Conservation (phyloP, 35 echinoderm and acorn worm genomes). For the Apostichopus californicus region DNA sequence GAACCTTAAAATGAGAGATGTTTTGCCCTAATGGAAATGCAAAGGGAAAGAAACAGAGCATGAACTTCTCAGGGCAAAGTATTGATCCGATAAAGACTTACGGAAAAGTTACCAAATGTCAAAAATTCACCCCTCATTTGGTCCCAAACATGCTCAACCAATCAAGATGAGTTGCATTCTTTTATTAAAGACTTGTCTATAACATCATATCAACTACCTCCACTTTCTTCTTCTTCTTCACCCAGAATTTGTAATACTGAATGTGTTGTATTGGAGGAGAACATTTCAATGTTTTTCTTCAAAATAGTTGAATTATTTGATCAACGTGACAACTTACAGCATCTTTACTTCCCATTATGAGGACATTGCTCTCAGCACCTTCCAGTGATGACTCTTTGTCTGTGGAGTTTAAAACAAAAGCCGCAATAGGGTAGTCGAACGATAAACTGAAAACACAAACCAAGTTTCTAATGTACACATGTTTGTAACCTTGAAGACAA, state of each 20-base stretch:
- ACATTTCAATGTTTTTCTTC: no score
- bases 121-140: not conserved
- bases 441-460: not conserved
- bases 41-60: not conserved
- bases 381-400: not conserved
- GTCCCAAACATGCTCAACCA: no score
- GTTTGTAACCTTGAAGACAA: no score
- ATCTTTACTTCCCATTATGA: conserved; percentile 88
- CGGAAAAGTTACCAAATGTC: not conserved
- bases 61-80: not conserved
- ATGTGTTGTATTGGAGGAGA: no score
- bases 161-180: no score
- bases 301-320: no score
- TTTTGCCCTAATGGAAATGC: conserved; percentile 76
- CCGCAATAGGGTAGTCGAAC: not conserved
- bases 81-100: not conserved
- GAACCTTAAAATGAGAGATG: conserved; percentile 90
- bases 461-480: not conserved
- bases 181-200: no score
- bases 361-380: conserved; percentile 65
- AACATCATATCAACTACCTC: no score
- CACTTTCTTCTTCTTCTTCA: no score
- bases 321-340: conserved; percentile 62
- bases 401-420: not conserved
- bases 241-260: no score